Base-by-base conservation (phyloP, 2,888 invertebrate species). In the Tubulanus polymorphus region DNA sequence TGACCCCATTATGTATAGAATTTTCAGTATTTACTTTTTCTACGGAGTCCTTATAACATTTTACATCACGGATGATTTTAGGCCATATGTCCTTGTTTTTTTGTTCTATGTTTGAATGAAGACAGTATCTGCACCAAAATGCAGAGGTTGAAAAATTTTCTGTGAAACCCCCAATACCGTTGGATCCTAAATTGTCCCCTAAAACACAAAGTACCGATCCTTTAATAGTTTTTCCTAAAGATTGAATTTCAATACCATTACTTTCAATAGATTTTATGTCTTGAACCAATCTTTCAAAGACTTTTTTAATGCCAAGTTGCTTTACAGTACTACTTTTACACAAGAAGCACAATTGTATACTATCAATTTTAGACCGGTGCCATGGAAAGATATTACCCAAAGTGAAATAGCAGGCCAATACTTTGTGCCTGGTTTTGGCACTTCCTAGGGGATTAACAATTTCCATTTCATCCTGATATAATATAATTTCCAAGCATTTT, bases 401-500 rank as follows among this genome's bases (percentile, higher is more conserved):
- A 20, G 41, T 41, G 3, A 41, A 41, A 15, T 41, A 41, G 15
- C 18, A 18, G 6, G 20, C 41, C 18, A 41, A 8, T 41, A 41
- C 20, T 23, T 41, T 41, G 15, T 41, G 41, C 15, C 23, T 41
- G 6, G 18, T 41, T 23, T 15, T 41, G 6, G 20, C 41, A 41
- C 20, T 20, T 8, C 41, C 41, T 20, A 41, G 41, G 5, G 41
- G 15, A 41, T 41, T 8, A 3, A 23, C 41, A 8, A 41, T 23
- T 41, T 41, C 41, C 18, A 41, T 20, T 18, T 18, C 41, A 41
- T 41, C 41, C 15, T 41, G 41, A 41, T 41, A 41, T 41, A 41
- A n/a, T n/a, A n/a, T n/a, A n/a, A n/a, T n/a, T n/a, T n/a, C n/a
- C n/a, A n/a, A n/a, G n/a, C n/a, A n/a, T n/a, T n/a, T n/a, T n/a